Evolutionary conservation across 2,888 invertebrate species (phyloP), one percentile per base, ranked within the genome.

Genomic region (Ceramica pisi): DNA sequence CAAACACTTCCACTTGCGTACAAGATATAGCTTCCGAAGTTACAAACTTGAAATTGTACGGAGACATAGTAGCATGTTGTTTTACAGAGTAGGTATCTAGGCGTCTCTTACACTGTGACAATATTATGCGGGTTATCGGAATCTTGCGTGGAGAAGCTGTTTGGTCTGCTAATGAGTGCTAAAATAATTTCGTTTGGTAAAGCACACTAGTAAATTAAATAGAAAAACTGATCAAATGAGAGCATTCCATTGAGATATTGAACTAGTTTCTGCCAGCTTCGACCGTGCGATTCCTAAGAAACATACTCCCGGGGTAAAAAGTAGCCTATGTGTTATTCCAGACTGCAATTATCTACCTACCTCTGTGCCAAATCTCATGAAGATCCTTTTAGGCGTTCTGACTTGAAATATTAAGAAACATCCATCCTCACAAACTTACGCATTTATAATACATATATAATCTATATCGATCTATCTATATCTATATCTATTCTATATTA

Each of bases 21-120:
- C 62, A 62, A 67, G 64, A 72, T 82, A 79, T 79, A 64, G 74
- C 55, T 82, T 67, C 57, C 44, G 64, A 71, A 82, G 66, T 82
- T 82, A 61, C 51, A 71, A 71, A 60, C 50, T 81, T 66, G 80
- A 74, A 73, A 79, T 66, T 75, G 80, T 75, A 44, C 50, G 55
- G 59, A 64, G 53, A 59, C 48, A 8, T 55, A 60, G 72, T 35
- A 35, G 73, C 50, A 35, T 63, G 74, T 53, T 63, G 64, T 38
- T 46, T 61, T 66, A 75, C 79, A 48, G 31, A 19, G 55, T n/a
- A n/a, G n/a, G n/a, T 55, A 31, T 55, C 38, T 76, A 38, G 26
- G 12, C n/a, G 4, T 9, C 31, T n/a, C 31, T 21, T 50, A 19
- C 44, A 50, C 19, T 1, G 41, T 57, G 23, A 26, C 67, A 48